A percentile compares a stretch with the other conserved stretches of the same genome.
Evolutionary conservation across 2,888 invertebrate genomes (phyloP).

Genomic region (Erebia aethiops): DNA sequence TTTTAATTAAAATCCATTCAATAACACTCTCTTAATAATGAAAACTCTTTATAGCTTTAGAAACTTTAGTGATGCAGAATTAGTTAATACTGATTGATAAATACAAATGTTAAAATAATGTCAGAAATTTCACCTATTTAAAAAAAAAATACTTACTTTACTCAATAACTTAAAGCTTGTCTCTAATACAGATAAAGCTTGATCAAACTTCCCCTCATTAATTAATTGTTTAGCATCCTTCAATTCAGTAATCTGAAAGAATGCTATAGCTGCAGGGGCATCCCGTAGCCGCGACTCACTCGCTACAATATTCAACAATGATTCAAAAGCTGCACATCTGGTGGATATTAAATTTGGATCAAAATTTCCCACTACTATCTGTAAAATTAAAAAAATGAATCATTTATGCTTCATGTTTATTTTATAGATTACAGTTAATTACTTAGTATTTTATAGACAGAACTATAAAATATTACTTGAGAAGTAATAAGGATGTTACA

Average conservation of each 20-base stretch:
- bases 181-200: conserved; percentile 86
- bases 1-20: too few relatives aligned
- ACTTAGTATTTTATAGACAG: too few relatives aligned
- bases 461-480: too few relatives aligned
- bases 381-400: conserved; percentile 45
- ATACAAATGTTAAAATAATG: too few relatives aligned
- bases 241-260: conserved; percentile 86
- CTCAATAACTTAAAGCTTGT: conserved; percentile 86
- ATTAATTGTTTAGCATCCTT: conserved; percentile 84
- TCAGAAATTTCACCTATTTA: background rate
- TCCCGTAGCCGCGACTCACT: conserved; percentile 82
- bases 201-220: conserved; percentile 81
- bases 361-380: conserved; percentile 87
- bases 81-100: too few relatives aligned
- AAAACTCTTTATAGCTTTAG: too few relatives aligned
- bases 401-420: background rate
- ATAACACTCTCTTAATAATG: too few relatives aligned
- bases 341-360: conserved; percentile 85
- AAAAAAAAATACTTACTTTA: conserved; percentile 56
- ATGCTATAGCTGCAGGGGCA: conserved; percentile 81
- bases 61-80: too few relatives aligned
- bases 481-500: too few relatives aligned
- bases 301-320: conserved; percentile 82
- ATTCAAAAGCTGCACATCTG: conserved; percentile 86
- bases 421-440: too few relatives aligned